Evolutionary conservation across 2,888 invertebrate genomes (phyloP).

Genomic region (Pachydiplax longipennis): DNA sequence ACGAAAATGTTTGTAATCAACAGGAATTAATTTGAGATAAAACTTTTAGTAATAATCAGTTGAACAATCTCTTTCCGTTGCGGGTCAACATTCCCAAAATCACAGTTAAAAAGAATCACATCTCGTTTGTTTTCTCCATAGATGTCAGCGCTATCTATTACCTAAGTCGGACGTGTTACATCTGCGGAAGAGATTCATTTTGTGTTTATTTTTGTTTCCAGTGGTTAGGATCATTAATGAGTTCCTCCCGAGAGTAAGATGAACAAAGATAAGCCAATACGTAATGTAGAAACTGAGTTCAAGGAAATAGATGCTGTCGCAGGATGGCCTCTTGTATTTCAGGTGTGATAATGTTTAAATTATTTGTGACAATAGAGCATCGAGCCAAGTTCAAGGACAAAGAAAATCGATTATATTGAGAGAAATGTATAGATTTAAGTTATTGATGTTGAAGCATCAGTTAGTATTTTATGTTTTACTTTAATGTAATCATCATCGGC

Average conservation of each 20-base stretch:
- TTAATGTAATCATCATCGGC: too few relatives aligned
- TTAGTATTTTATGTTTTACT: too few relatives aligned
- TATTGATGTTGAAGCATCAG: not conserved
- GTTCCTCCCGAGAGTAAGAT: constrained; percentile 25
- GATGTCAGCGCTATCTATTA: constrained; percentile 22
- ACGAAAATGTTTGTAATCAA: not conserved
- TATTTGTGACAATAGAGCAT: not conserved
- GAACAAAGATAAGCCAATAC: constrained; percentile 32
- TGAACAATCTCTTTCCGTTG: not conserved
- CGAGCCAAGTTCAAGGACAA: constrained; percentile 46
- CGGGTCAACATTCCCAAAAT: not conserved
- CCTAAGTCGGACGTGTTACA: constrained; percentile 33
- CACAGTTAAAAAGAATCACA: not conserved
- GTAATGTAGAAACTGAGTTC: constrained; percentile 73
- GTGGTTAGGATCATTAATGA: constrained; percentile 29
- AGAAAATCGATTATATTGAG: not conserved
- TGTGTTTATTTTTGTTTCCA: constrained; percentile 29
- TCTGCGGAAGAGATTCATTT: constrained; percentile 12
- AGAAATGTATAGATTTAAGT: not conserved
- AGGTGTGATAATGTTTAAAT: constrained; percentile 63
- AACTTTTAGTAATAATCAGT: not conserved
- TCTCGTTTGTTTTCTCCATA: not conserved
- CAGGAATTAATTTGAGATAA: not conserved
- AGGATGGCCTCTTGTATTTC: constrained; percentile 76
- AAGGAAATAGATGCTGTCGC: constrained; percentile 72